Percentiles rank a stretch among this genome's conserved stretches.
Conservation (phyloP, 2,888 invertebrate species). For the Acholoe squamosa region DNA sequence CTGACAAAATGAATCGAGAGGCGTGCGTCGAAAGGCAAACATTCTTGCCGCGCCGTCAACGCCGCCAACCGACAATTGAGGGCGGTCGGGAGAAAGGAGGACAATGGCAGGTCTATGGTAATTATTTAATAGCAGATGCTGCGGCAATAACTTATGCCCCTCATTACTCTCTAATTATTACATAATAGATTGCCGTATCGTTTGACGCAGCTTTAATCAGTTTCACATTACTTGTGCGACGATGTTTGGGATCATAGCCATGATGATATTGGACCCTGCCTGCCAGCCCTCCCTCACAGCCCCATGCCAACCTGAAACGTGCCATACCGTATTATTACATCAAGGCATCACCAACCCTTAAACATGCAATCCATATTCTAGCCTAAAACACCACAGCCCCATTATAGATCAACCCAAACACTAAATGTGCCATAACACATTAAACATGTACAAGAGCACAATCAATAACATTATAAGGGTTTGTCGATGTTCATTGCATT, state of each 20-base stretch:
- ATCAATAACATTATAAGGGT: no score
- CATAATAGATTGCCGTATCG: slow-evolving; percentile 59
- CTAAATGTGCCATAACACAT: no score
- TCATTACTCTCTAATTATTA: slow-evolving; percentile 58
- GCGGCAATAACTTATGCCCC: slow-evolving; percentile 14
- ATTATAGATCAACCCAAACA: no score
- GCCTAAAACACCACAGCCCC: background rate
- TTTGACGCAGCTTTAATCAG: slow-evolving; percentile 51
- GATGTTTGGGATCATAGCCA: background rate
- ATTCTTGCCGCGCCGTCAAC: slow-evolving; percentile 23
- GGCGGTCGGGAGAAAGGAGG: slow-evolving; percentile 10
- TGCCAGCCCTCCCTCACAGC: background rate
- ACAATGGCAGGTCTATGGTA: slow-evolving; percentile 9
- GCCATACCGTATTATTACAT: background rate
- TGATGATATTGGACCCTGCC: background rate
- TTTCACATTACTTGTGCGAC: slow-evolving; percentile 33
- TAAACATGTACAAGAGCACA: no score
- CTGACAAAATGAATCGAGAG: slow-evolving; percentile 30
- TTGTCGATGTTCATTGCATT: no score
- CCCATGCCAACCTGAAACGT: background rate
- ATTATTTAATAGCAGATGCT: slow-evolving; percentile 53
- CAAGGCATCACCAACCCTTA: background rate
- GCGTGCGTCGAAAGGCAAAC: slow-evolving; percentile 18
- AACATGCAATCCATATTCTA: background rate
- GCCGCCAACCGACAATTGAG: background rate